Base-by-base conservation (phyloP, 2,888 invertebrate species). In the Hartigia nigra region DNA sequence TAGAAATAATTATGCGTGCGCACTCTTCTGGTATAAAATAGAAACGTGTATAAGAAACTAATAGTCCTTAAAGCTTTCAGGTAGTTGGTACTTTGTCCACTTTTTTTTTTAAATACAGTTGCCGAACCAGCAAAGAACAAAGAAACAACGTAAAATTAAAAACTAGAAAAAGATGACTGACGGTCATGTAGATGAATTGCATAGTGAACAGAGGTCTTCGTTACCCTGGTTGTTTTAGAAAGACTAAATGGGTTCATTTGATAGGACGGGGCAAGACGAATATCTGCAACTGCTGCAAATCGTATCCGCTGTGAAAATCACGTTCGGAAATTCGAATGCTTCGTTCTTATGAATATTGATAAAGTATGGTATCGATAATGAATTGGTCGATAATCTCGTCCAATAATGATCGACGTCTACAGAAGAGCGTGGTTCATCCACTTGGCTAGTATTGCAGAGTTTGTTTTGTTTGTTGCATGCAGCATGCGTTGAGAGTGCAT, bases 261-360 rank as follows among this genome's bases (percentile, higher is more conserved):
- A 70, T 76, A 78, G 76, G 72, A 37, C 31, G 34, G 12, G 34
- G 55, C 31, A 31, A 69, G 75, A 76, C 31, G 72, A 70, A 37
- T 78, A 78, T 75, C 35, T 34, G 70, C 69, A 23, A 32, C 72
- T 76, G 23, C 72, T 14, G 70, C 34, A 37, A 35, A 70, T 31
- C 55, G 76, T 34, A 37, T 76, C 39, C 12, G n/a, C 69, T 35
- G 35, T 31, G n/a, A 70, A 72, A 31, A 39, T 39, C 31, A 37
- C 39, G 34, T 78, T 34, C 23, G 31, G 34, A 76, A 70, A 70
- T 31, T 37, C 37, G 12, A 72, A 37, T 72, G 12, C 39, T 5
- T 76, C 55, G 31, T 72, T 72, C 23, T 23, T 2, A 9, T 55
- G 55, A 55, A 23, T 14, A 9, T 55, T 55, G 55, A 23, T 55